Percentiles rank a stretch among this genome's conserved stretches.
Conservation (phyloP, 2,888 invertebrate genomes). For the Palloptera scutellata region DNA sequence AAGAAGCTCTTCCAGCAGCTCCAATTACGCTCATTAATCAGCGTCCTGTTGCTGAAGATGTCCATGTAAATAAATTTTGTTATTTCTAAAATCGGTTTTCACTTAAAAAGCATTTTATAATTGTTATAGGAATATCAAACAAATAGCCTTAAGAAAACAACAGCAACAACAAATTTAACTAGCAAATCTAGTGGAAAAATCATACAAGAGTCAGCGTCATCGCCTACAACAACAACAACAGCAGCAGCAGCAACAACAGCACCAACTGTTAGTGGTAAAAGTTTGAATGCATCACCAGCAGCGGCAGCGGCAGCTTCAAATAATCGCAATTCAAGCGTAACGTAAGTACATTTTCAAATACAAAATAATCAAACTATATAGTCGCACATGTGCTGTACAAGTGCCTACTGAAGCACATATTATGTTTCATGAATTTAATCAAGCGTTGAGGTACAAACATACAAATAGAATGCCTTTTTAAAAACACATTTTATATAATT, state of each 20-base stretch:
- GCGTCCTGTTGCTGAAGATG: slow-evolving; percentile 92
- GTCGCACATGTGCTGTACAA: not conserved
- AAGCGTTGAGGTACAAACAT: not conserved
- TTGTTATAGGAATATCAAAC: slow-evolving; percentile 69
- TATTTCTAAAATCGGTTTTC: slow-evolving; percentile 5
- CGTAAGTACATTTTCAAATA: slow-evolving; percentile 65
- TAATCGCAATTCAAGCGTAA: slow-evolving; percentile 70
- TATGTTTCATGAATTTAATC: slow-evolving; percentile 5
- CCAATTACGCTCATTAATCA: slow-evolving; percentile 95
- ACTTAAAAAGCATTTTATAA: slow-evolving; percentile 32
- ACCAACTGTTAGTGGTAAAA: slow-evolving; percentile 29
- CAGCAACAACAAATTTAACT: slow-evolving; percentile 44
- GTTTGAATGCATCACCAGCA: slow-evolving; percentile 39
- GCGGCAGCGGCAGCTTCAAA: slow-evolving; percentile 59
- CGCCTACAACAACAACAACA: slow-evolving; percentile 58
- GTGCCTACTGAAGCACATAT: not conserved
- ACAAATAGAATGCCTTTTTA: not conserved
- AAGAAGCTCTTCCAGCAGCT: slow-evolving; percentile 90
- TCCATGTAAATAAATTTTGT: slow-evolving; percentile 69
- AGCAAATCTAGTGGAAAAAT: slow-evolving; percentile 53
- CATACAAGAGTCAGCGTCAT: slow-evolving; percentile 56
- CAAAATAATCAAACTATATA: not conserved
- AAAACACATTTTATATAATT: not conserved
- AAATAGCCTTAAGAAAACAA: slow-evolving; percentile 64
- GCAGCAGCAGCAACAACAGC: slow-evolving; percentile 34